Evolutionary conservation across 2,113 vertebrate species (phyloP).

Genomic region (Albula goreensis): DNA sequence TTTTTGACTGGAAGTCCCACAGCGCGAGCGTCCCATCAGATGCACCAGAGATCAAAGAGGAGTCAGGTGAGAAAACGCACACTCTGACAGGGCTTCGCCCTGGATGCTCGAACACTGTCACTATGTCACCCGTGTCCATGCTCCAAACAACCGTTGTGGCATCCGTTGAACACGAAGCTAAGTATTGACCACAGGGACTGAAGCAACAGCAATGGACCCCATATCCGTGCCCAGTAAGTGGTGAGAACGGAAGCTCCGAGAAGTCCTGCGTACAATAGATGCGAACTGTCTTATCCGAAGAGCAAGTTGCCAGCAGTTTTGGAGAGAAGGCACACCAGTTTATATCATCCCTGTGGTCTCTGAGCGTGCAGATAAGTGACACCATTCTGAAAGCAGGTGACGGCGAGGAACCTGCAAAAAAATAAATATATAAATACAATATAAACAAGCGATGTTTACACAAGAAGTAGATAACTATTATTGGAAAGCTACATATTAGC

Average conservation of each 20-base stretch:
- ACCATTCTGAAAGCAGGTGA: conserved; percentile 68
- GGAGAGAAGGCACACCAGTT: conserved; percentile 86
- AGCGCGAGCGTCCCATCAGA: conserved; percentile 84
- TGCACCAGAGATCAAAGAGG: conserved; percentile 75
- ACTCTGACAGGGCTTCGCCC: conserved; percentile 80
- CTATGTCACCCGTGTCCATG: conserved; percentile 61
- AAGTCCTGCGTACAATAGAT: conserved; percentile 78
- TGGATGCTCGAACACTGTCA: conserved; percentile 83
- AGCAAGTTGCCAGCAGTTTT: conserved; percentile 84
- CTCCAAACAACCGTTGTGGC: conserved; percentile 82
- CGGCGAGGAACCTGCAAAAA: not conserved
- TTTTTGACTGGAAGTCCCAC: conserved; percentile 78
- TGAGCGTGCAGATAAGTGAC: conserved; percentile 79
- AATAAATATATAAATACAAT: not conserved
- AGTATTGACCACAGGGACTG: conserved; percentile 76
- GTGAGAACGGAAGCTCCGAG: conserved; percentile 80
- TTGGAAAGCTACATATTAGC: not conserved
- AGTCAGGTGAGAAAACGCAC: conserved; percentile 79
- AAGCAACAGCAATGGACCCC: conserved; percentile 93
- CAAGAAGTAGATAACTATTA: not conserved
- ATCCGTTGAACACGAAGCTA: conserved; percentile 92
- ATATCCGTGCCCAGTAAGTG: conserved; percentile 82
- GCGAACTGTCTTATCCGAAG: conserved; percentile 86
- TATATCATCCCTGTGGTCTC: conserved; percentile 86
- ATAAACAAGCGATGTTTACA: not conserved